Evolutionary conservation across 2,888 invertebrate species (phyloP), one percentile per base, ranked within the genome.

Genomic region (Tupiocoris notatus): DNA sequence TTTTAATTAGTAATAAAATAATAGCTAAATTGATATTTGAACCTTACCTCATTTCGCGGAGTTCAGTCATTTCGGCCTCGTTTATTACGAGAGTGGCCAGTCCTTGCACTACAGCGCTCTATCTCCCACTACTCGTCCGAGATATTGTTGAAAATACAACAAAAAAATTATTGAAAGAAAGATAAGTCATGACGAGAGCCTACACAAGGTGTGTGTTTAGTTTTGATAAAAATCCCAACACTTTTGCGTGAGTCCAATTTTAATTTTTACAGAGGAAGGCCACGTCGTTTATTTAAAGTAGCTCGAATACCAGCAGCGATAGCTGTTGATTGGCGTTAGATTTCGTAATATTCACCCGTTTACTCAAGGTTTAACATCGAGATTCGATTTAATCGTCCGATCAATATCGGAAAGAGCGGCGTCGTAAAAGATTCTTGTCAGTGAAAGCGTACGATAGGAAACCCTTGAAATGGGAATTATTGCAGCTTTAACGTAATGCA

Each of bases 1-100:
- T n/a, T n/a, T n/a, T n/a, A n/a, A n/a, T n/a, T n/a, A n/a, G n/a
- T n/a, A n/a, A n/a, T n/a, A n/a, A n/a, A n/a, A n/a, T n/a, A n/a
- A n/a, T n/a, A n/a, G n/a, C n/a, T n/a, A n/a, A n/a, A n/a, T n/a
- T n/a, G n/a, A n/a, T n/a, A n/a, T n/a, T n/a, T n/a, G n/a, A n/a
- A n/a, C n/a, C n/a, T n/a, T 73, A 63, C 73, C 73, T 73, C 62
- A 73, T 39, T 9, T 62, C 62, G 1, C 58, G 73, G 1, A 73
- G 73, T 54, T 73, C 73, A 20, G 73, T 73, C 73, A 73, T 73
- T 57, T 62, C n/a, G n/a, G n/a, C n/a, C n/a, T n/a, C 62, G 20
- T 39, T 39, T 3, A 39, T 3, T 12, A 12, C n/a, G 58, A 16
- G 70, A 24, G 21, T 54, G 20, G 73, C 12, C 73, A 39, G 39